These are phyloP conservation scores for Atta colombica DNA, from an alignment of 1,140 invertebrate genomes.

Conservation along the genomic window DNA sequence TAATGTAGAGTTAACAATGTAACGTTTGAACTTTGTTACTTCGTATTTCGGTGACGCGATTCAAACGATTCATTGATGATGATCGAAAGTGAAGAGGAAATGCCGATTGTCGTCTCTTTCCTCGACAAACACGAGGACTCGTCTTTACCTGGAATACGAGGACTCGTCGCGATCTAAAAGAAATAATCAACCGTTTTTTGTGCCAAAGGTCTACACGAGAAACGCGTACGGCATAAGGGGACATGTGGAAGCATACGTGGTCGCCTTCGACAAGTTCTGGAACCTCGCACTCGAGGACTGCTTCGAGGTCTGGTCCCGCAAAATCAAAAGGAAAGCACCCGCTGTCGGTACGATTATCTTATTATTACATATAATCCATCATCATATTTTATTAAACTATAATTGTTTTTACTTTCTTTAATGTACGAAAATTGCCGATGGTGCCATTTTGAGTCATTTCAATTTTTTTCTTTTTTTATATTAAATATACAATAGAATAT, in stretches of 20 bases:
- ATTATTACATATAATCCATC: background rate
- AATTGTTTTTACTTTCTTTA: background rate
- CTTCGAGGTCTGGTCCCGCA: constrained; percentile 93
- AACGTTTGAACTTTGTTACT: background rate
- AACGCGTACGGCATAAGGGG: constrained; percentile 91
- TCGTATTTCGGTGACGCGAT: background rate
- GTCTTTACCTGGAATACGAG: constrained; percentile 69
- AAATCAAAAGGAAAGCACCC: constrained; percentile 88
- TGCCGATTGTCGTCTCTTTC: background rate
- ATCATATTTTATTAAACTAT: background rate
- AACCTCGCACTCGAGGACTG: constrained; percentile 96
- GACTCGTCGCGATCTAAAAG: constrained; percentile 74
- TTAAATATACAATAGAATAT: no score
- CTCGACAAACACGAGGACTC: constrained; percentile 42
- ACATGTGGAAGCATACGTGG: constrained; percentile 92
- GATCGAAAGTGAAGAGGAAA: constrained; percentile 27
- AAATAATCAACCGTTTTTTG: constrained; percentile 80
- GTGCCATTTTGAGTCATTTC: no score
- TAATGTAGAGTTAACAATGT: background rate
- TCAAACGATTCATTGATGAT: background rate
- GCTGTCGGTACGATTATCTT: constrained; percentile 84
- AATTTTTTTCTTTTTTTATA: no score
- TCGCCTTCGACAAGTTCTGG: constrained; percentile 98
- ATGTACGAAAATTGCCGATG: no score
- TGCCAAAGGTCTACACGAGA: constrained; percentile 89